Percentiles rank a stretch among this genome's conserved stretches.
These are phyloP conservation scores for Pandemis heparana DNA, from an alignment of 2,888 invertebrate genomes.

Conservation along the genomic window DNA sequence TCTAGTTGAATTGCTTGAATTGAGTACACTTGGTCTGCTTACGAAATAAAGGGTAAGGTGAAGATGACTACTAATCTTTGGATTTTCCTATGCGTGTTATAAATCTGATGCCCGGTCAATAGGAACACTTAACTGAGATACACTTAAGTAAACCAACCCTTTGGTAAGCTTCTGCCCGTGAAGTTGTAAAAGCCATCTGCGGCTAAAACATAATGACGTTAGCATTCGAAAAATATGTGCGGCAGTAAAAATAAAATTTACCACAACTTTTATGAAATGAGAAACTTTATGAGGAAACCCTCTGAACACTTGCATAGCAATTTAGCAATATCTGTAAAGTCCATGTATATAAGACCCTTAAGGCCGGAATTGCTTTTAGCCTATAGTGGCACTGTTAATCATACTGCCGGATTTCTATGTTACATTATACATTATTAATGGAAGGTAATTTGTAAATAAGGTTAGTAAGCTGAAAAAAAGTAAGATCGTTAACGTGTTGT, in stretches of 20 bases:
- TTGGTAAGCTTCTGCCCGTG: neutral
- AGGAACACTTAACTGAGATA: neutral
- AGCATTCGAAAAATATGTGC: neutral
- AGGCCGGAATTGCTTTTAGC: neutral
- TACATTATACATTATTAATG: too few species aligned
- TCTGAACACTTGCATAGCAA: neutral
- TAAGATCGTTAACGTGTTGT: too few species aligned
- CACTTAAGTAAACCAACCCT: neutral
- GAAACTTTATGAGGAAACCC: neutral
- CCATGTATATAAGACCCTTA: neutral
- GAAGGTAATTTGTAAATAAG: too few species aligned
- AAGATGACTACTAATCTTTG: neutral
- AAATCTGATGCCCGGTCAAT: neutral
- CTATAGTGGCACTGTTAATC: neutral
- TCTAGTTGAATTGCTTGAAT: too few species aligned
- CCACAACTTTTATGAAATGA: neutral
- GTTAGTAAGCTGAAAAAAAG: too few species aligned
- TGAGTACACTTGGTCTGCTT: too few species aligned
- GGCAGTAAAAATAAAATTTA: neutral
- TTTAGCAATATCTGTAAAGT: neutral
- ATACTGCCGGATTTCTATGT: too few species aligned
- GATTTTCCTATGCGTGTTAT: too few species aligned
- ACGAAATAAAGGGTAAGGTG: neutral
- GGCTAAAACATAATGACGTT: neutral
- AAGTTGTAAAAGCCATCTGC: neutral